Conservation (phyloP, 2,888 invertebrate species). For the Bellardia pandia region DNA sequence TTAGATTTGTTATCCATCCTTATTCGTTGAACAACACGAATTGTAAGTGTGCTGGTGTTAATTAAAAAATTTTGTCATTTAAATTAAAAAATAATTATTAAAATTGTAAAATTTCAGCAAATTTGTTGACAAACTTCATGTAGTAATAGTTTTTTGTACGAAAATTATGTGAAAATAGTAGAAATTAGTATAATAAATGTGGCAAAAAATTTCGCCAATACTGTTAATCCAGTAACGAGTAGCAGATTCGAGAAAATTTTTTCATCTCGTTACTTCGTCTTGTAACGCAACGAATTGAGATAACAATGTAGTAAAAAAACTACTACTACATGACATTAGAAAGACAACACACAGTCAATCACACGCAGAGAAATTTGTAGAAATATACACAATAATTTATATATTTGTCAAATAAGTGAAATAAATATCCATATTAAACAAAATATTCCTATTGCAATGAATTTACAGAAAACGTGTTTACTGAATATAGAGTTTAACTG, state of each 20-base stretch:
- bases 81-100: slow-evolving; percentile 72
- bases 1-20: slow-evolving; percentile 62
- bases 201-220: slow-evolving; percentile 67
- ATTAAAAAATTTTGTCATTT: slow-evolving; percentile 32
- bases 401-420: neutral
- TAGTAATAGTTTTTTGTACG: slow-evolving; percentile 31
- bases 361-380: slow-evolving; percentile 52
- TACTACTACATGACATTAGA: slow-evolving; percentile 54
- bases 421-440: neutral
- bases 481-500: slow-evolving; percentile 4
- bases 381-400: neutral
- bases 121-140: slow-evolving; percentile 74
- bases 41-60: slow-evolving; percentile 67
- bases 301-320: slow-evolving; percentile 53
- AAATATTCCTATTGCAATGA: slow-evolving; percentile 14
- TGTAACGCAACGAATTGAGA: slow-evolving; percentile 50
- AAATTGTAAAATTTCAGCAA: slow-evolving; percentile 75
- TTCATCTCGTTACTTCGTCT: slow-evolving; percentile 53
- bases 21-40: slow-evolving; percentile 69
- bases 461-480: slow-evolving; percentile 54
- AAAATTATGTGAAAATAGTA: slow-evolving; percentile 46
- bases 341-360: slow-evolving; percentile 45
- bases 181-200: slow-evolving; percentile 62
- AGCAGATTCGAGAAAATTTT: slow-evolving; percentile 71
- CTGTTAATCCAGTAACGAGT: slow-evolving; percentile 71